phyloP scores from a whole-genome alignment of 2,113 vertebrate species.

The Cyanoderma ruficeps region DNA sequence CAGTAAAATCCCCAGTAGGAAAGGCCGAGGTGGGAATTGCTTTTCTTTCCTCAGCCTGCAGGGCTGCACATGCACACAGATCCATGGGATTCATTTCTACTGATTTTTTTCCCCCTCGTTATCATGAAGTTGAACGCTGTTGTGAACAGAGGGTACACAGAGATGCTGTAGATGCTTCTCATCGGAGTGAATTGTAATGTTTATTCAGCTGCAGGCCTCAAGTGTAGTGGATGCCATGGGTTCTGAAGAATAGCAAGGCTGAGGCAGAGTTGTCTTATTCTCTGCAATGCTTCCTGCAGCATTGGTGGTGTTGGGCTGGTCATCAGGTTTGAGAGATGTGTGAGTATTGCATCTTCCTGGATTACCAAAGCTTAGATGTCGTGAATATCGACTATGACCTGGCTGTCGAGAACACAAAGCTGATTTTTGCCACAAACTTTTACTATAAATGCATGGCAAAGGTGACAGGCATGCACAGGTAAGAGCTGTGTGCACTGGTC shows the following conservation, averaged over 20 bases:
- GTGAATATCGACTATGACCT: background rate
- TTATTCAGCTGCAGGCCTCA: conserved; percentile 40
- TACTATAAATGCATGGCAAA: background rate
- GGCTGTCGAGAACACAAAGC: background rate
- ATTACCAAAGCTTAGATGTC: background rate
- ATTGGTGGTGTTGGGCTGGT: background rate
- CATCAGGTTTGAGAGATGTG: background rate
- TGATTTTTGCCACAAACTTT: background rate
- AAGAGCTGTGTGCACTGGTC: background rate
- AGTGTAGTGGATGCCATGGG: background rate
- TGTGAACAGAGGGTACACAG: background rate
- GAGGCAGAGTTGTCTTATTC: background rate
- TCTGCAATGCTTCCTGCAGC: background rate
- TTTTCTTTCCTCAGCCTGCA: background rate
- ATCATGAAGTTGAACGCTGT: background rate
- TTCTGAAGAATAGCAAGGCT: background rate
- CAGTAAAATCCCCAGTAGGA: background rate
- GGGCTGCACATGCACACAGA: background rate
- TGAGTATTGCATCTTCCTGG: background rate
- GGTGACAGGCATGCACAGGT: background rate
- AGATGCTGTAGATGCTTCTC: conserved; percentile 30
- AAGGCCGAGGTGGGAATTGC: background rate
- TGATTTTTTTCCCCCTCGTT: background rate
- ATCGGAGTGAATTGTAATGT: background rate
- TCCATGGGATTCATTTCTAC: background rate